phyloP scores from a whole-genome alignment of 92 coral and sea anemone genomes.

The Anthopleura xanthogrammica region DNA sequence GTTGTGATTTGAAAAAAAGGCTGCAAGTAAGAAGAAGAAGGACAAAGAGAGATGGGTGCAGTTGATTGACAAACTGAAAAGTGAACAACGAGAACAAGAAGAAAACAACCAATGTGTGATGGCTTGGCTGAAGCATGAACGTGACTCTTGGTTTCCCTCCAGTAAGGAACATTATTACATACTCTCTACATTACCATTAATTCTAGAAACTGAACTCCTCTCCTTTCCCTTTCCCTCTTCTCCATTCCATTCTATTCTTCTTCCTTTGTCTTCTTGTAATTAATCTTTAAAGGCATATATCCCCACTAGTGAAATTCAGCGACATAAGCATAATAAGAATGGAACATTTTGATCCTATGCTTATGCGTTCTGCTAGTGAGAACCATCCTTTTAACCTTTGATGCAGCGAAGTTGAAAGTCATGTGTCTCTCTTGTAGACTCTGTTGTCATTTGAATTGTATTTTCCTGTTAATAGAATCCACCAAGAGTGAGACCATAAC shows the following conservation, averaged over 20 bases:
- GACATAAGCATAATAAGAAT: no score
- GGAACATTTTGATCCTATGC: no score
- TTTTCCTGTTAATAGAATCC: slow-evolving; percentile 58
- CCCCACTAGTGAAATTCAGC: no score
- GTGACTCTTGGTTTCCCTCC: slow-evolving; percentile 93
- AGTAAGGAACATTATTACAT: slow-evolving; percentile 25
- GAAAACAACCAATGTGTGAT: slow-evolving; percentile 93
- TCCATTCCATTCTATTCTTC: no score
- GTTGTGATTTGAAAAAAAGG: slow-evolving; percentile 26
- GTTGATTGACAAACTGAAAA: slow-evolving; percentile 88
- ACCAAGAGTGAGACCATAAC: slow-evolving; percentile 98
- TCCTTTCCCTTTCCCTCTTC: slow-evolving; percentile 44
- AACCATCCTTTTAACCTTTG: no score
- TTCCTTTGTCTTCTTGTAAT: no score
- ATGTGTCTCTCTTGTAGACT: neutral
- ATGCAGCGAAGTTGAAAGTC: neutral
- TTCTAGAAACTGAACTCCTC: neutral
- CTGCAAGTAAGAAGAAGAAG: slow-evolving; percentile 93
- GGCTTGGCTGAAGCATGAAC: slow-evolving; percentile 94
- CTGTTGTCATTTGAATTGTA: neutral
- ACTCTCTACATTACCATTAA: no score
- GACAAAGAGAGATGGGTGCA: slow-evolving; percentile 87
- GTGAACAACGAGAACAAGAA: slow-evolving; percentile 88
- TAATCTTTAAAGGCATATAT: no score
- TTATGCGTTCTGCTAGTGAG: no score